phyloP scores from a whole-genome alignment of 2,888 invertebrate genomes.

The Ctenicera cuprea region DNA sequence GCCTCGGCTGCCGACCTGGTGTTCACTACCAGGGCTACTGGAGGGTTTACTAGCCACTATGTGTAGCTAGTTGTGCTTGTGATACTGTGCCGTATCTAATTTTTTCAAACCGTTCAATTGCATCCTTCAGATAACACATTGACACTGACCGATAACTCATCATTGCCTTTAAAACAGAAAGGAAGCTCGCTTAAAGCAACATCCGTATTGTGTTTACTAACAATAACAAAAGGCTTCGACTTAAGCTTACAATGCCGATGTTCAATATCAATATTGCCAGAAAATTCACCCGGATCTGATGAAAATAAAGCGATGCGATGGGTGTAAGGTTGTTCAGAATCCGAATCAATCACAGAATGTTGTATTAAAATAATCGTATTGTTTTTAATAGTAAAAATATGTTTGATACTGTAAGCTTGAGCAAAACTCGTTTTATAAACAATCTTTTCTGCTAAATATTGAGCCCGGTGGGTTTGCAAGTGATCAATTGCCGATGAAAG shows the following conservation, averaged over 20 bases:
- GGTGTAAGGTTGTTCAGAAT: not conserved
- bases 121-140: not conserved
- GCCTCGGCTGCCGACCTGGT: too few species aligned
- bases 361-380: constrained; percentile 27
- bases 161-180: constrained; percentile 30
- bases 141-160: constrained; percentile 26
- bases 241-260: constrained; percentile 38
- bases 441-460: not conserved
- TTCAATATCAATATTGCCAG: constrained; percentile 19
- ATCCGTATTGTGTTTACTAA: constrained; percentile 34
- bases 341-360: constrained; percentile 22
- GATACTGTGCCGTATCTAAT: too few species aligned
- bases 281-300: constrained; percentile 10
- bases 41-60: too few species aligned
- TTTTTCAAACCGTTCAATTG: too few species aligned
- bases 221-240: constrained; percentile 23
- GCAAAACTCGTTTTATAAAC: constrained; percentile 19
- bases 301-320: constrained; percentile 33
- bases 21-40: too few species aligned
- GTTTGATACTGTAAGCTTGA: constrained; percentile 23
- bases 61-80: too few species aligned
- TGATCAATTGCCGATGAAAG: constrained; percentile 31
- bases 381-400: constrained; percentile 30
- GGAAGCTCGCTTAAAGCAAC: constrained; percentile 22
- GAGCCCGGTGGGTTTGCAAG: constrained; percentile 19